A percentile compares a stretch with the other conserved stretches of the same genome.
These are phyloP conservation scores for Hirtodrosophila duncani DNA, from an alignment of 2,888 invertebrate genomes.

Conservation along the genomic window DNA sequence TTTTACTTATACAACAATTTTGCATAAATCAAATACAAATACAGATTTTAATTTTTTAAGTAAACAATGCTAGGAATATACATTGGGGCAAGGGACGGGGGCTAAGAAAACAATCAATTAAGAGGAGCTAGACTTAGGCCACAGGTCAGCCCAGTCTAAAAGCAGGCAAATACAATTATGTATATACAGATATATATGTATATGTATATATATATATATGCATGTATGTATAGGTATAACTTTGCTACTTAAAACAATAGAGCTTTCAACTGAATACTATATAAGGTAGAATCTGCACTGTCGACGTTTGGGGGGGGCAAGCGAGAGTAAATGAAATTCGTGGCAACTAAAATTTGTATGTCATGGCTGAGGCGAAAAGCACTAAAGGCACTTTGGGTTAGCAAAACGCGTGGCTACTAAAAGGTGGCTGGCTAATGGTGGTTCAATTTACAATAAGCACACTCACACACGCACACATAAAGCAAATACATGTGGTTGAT, in stretches of 20 bases:
- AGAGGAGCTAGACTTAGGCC: conserved; percentile 58
- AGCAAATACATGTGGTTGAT: conserved; percentile 4
- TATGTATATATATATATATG: conserved; percentile 25
- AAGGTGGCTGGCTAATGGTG: too few relatives aligned
- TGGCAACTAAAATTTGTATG: conserved; percentile 43
- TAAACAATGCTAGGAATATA: conserved; percentile 60
- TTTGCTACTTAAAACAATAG: conserved; percentile 55
- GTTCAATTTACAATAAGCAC: conserved; percentile 10
- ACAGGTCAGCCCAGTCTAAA: too few relatives aligned
- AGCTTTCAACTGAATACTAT: conserved; percentile 23
- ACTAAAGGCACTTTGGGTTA: conserved; percentile 46
- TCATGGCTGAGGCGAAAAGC: conserved; percentile 60
- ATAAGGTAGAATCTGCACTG: conserved; percentile 5
- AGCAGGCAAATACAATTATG: too few relatives aligned
- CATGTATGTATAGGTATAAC: conserved; percentile 19
- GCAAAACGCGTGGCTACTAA: not conserved
- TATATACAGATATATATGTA: too few relatives aligned
- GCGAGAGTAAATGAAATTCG: conserved; percentile 8
- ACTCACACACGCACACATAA: too few relatives aligned
- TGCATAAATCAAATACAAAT: conserved; percentile 39
- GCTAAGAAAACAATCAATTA: conserved; percentile 45
- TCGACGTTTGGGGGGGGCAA: conserved; percentile 1
- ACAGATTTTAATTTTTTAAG: conserved; percentile 50
- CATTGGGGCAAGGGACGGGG: too few relatives aligned
- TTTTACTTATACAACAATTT: conserved; percentile 30